Evolutionary conservation across 2,888 invertebrate species (phyloP).

Genomic region (Idaea aversata): DNA sequence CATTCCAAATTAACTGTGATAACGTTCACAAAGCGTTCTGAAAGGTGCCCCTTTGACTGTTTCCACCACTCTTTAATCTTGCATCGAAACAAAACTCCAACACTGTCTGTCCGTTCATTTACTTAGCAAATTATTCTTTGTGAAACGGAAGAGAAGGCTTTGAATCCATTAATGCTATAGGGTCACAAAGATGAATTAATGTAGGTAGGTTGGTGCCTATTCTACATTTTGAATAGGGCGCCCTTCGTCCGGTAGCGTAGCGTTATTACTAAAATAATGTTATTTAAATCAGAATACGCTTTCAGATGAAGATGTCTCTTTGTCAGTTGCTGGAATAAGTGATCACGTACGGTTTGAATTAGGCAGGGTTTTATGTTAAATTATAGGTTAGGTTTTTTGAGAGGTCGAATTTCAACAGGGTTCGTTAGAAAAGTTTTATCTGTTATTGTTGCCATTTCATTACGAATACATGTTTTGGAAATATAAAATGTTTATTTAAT

Average conservation of each 20-base stretch:
- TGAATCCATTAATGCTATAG: constrained; percentile 79
- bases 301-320: constrained; percentile 76
- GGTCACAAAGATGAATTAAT: constrained; percentile 79
- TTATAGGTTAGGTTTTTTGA: constrained; percentile 78
- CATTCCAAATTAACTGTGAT: constrained; percentile 74
- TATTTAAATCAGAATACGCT: constrained; percentile 77
- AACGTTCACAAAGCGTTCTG: constrained; percentile 67
- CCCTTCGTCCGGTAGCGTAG: constrained; percentile 71
- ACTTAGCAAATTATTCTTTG: constrained; percentile 81
- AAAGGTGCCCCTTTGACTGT: constrained; percentile 69
- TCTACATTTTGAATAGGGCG: constrained; percentile 75
- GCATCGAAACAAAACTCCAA: constrained; percentile 77
- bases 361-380: constrained; percentile 80
- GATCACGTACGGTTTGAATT: constrained; percentile 75
- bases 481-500: background rate
- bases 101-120: constrained; percentile 79
- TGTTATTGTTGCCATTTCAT: background rate
- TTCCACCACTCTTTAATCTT: constrained; percentile 75
- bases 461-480: background rate
- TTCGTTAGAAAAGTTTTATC: constrained; percentile 68
- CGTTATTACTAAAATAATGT: constrained; percentile 79
- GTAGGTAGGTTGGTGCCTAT: constrained; percentile 72
- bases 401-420: constrained; percentile 51
- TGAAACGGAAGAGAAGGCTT: constrained; percentile 78
- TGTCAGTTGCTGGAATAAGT: constrained; percentile 72